Evolutionary conservation across 2,113 vertebrate species (phyloP), one percentile per base, ranked within the genome.

Genomic region (Cephalopholis sonnerati): DNA sequence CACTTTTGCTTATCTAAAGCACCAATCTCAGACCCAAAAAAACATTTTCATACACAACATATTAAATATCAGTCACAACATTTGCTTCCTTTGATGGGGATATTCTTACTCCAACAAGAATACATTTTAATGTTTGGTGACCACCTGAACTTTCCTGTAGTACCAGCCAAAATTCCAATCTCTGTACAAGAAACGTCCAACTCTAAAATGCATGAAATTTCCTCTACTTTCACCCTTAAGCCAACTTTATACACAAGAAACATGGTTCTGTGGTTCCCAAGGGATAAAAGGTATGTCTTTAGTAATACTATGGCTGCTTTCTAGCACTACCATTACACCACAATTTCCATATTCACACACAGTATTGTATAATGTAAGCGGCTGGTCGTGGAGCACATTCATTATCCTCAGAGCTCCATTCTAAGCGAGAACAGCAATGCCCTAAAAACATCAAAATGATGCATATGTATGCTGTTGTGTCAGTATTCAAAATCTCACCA

Each of bases 381-480:
- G 5, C 41, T 53, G 24, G 10, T 61, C 17, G 24, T 64, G 39
- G 11, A 58, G 41, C 17, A 51, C 16, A 18, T 53, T 29, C 57
- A 68, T 44, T 12, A 29, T 72, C 62, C 32, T 44, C 58, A 29
- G 27, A 32, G 44, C 29, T 32, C 13, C 24, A 32, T 29, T 15
- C n/a, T 11, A 64, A 41, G 2, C 29, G 46, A 68, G 27, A 57
- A 57, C 24, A 66, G 55, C 10, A 22, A 46, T 3, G 10, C 16
- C 63, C 24, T n/a, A 39, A 32, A 32, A 62, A 12, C n/a, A 72
- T n/a, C 16, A 46, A 8, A 75, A 75, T 57, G 22, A 29, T 54
- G 55, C 75, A 39, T 71, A 66, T 72, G 72, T 29, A 41, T 79
- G 29, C 24, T 51, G 64, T 68, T n/a, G 58, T 46, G 73, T 70